phyloP scores from a whole-genome alignment of 2,888 invertebrate species.

The Apamea sordens region DNA sequence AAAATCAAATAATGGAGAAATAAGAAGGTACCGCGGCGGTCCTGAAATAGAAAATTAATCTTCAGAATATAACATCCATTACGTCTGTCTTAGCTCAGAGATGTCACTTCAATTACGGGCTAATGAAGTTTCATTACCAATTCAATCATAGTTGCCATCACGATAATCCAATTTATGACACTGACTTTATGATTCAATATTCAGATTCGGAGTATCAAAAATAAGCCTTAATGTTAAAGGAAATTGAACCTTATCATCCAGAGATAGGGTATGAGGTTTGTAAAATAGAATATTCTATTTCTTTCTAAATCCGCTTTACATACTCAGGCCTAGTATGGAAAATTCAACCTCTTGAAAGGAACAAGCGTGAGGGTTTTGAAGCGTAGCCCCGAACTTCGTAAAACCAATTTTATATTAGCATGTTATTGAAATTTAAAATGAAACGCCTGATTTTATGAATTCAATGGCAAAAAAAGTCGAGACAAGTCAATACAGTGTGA shows the following conservation, averaged over 20 bases:
- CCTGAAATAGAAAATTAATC: slow-evolving; percentile 37
- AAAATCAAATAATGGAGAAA: slow-evolving; percentile 32
- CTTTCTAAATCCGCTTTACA: slow-evolving; percentile 62
- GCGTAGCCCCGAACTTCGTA: slow-evolving; percentile 50
- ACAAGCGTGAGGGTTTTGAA: slow-evolving; percentile 61
- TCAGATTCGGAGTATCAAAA: slow-evolving; percentile 52
- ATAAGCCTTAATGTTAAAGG: slow-evolving; percentile 1
- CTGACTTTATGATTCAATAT: slow-evolving; percentile 60
- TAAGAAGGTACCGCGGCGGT: background rate
- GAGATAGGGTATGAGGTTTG: background rate
- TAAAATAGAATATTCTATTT: slow-evolving; percentile 28
- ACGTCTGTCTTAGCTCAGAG: slow-evolving; percentile 29
- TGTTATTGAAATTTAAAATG: slow-evolving; percentile 67
- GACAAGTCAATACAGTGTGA: slow-evolving; percentile 23
- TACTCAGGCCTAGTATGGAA: slow-evolving; percentile 59
- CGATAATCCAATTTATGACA: slow-evolving; percentile 61
- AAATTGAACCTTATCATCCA: slow-evolving; percentile 26
- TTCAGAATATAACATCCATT: slow-evolving; percentile 37
- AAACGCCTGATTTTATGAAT: slow-evolving; percentile 43
- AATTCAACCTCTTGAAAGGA: slow-evolving; percentile 58
- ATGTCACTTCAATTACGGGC: slow-evolving; percentile 51
- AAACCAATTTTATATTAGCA: slow-evolving; percentile 66
- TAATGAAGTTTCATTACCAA: slow-evolving; percentile 62
- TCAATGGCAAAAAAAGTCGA: slow-evolving; percentile 33
- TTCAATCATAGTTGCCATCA: slow-evolving; percentile 62